phyloP scores from a whole-genome alignment of 2,888 invertebrate species.

The Coelopa pilipes region DNA sequence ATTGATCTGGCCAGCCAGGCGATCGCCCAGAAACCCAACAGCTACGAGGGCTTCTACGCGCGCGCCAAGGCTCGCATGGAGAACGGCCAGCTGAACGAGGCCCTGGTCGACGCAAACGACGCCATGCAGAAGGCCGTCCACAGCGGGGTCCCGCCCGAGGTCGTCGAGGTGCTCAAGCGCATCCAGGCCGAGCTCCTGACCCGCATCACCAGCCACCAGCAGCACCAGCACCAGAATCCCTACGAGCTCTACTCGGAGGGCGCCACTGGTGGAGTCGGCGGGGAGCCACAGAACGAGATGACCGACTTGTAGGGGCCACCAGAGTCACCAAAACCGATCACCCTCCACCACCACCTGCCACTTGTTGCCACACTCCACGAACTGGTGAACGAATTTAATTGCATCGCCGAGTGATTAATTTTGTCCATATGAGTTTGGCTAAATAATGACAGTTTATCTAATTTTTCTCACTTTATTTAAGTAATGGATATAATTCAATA shows the following conservation, averaged over 20 bases:
- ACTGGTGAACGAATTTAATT: too few species aligned
- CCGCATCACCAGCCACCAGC: slow-evolving; percentile 53
- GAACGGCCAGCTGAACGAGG: slow-evolving; percentile 77
- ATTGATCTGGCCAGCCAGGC: slow-evolving; percentile 90
- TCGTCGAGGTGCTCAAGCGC: slow-evolving; percentile 62
- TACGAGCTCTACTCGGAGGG: slow-evolving; percentile 30
- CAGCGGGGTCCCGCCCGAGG: slow-evolving; percentile 60
- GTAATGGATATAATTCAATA: too few species aligned
- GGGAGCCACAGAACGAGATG: slow-evolving; percentile 62
- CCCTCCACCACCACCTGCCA: too few species aligned
- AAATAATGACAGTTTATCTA: too few species aligned
- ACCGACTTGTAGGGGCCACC: slow-evolving; percentile 59
- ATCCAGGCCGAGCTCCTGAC: slow-evolving; percentile 61
- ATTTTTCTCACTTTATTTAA: too few species aligned
- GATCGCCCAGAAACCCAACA: slow-evolving; percentile 83
- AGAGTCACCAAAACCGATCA: too few species aligned
- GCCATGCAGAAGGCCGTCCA: slow-evolving; percentile 70
- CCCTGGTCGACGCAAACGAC: slow-evolving; percentile 83
- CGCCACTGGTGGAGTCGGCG: slow-evolving; percentile 36
- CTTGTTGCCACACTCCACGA: too few species aligned
- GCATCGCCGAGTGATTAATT: too few species aligned
- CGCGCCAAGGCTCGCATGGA: slow-evolving; percentile 88
- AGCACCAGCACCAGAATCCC: neutral
- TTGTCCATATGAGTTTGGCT: too few species aligned
- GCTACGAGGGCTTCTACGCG: slow-evolving; percentile 93